These are phyloP conservation scores for Cephalopholis sonnerati DNA, from an alignment of 2,113 vertebrate species.

Conservation along the genomic window DNA sequence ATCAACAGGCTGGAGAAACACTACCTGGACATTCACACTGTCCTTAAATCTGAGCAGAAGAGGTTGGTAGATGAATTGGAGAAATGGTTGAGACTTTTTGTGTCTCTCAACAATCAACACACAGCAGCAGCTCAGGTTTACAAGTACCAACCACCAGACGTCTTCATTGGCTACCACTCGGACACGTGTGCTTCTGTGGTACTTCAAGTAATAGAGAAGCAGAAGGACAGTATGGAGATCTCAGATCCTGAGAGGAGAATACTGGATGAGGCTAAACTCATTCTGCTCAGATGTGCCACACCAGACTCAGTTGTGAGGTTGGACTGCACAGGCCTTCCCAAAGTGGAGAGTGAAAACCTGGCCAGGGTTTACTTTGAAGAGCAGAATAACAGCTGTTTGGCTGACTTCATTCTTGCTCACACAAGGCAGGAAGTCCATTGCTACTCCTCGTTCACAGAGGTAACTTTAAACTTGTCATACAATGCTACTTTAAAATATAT, in stretches of 20 bases:
- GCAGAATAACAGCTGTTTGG: constrained; percentile 89
- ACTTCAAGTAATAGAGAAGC: constrained; percentile 86
- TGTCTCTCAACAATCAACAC: constrained; percentile 48
- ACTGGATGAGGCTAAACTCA: constrained; percentile 80
- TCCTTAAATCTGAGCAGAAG: constrained; percentile 87
- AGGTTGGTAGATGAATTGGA: constrained; percentile 81
- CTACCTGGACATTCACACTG: constrained; percentile 91
- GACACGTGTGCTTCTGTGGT: constrained; percentile 92
- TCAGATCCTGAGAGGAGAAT: constrained; percentile 63
- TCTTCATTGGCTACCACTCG: constrained; percentile 93
- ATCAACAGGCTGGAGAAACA: constrained; percentile 99
- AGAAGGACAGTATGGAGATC: constrained; percentile 25
- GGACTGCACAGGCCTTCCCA: constrained; percentile 69
- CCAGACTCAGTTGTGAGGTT: constrained; percentile 92
- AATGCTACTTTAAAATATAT: constrained; percentile 2
- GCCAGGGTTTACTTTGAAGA: constrained; percentile 84
- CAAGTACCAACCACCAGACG: constrained; percentile 86
- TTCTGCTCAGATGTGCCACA: constrained; percentile 91
- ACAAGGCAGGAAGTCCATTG: not conserved
- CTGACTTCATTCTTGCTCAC: constrained; percentile 87
- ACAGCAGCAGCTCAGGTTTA: constrained; percentile 59
- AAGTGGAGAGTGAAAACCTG: constrained; percentile 73
- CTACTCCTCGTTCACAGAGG: constrained; percentile 89
- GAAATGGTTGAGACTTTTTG: constrained; percentile 87
- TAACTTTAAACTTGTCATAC: constrained; percentile 59